A percentile compares a stretch with the other conserved stretches of the same genome.
Evolutionary conservation across 2,888 invertebrate species (phyloP).

Genomic region (Phorcus lineatus): DNA sequence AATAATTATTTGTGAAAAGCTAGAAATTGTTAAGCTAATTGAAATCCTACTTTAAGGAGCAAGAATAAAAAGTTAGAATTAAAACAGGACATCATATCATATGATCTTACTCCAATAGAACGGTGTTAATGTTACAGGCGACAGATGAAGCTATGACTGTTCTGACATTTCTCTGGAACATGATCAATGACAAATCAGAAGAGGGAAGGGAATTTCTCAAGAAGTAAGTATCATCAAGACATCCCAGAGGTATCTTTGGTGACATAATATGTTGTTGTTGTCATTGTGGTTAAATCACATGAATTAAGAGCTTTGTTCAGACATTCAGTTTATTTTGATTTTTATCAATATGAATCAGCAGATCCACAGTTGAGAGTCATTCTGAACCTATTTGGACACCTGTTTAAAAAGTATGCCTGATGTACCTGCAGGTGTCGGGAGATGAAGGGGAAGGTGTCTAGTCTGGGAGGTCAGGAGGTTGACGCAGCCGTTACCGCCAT

Average conservation of each 20-base stretch:
- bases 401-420: not conserved
- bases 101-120: too few relatives aligned
- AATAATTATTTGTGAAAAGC: too few relatives aligned
- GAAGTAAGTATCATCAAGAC: slow-evolving; percentile 27
- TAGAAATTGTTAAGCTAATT: too few relatives aligned
- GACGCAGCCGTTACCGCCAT: slow-evolving; percentile 64
- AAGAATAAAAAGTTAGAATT: too few relatives aligned
- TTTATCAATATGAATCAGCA: too few relatives aligned
- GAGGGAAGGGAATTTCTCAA: slow-evolving; percentile 31
- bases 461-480: slow-evolving; percentile 66
- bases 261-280: not conserved
- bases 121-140: slow-evolving; percentile 34
- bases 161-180: slow-evolving; percentile 50
- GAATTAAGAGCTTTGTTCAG: too few relatives aligned
- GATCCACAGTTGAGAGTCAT: too few relatives aligned
- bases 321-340: too few relatives aligned
- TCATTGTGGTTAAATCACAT: too few relatives aligned
- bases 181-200: slow-evolving; percentile 48
- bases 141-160: slow-evolving; percentile 51
- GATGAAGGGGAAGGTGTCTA: slow-evolving; percentile 46
- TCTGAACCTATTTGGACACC: too few relatives aligned
- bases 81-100: too few relatives aligned
- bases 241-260: not conserved
- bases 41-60: too few relatives aligned
- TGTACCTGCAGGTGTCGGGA: slow-evolving; percentile 47